Base-by-base conservation (phyloP, 2,797 vertebrate species). In the Peromyscus aztecus region DNA sequence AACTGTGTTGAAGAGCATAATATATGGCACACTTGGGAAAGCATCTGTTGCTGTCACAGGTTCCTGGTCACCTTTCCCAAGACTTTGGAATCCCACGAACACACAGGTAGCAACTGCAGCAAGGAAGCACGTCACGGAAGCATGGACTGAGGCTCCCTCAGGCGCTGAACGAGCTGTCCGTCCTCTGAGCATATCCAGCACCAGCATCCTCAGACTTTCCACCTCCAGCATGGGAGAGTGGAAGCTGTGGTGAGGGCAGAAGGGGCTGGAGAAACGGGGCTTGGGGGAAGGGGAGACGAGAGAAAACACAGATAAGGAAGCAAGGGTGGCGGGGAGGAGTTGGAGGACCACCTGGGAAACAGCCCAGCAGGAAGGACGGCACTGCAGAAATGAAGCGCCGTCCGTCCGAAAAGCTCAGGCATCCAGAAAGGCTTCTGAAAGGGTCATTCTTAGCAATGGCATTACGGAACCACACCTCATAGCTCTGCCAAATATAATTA, bases 401-500 rank as follows among this genome's bases (percentile, higher is more conserved):
- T 49, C 49, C 7, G 6, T 10, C 49, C 89, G 76, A 75, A 96
- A 95, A 93, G 93, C 88, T 95, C 80, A 87, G 95, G 77, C 90
- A 69, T 94, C 75, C 76, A 94, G 96, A 97, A 95, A 96, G 88
- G 93, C 89, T 94, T 94, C 86, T 94, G 92, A 91, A 93, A 90
- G 90, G 92, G 89, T 89, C 92, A 95, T 97, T 97, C 96, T 95
- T 78, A 80, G 94, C 92, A 94, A 94, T 95, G 97, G 77, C 95
- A 96, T 95, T 96, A 95, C 59, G 94, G 94, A 97, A 37, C 80
- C 86, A 89, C 86, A 95, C 83, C 82, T 97, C 19, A 7, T 91
- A 76, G 95, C 92, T 95, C 97, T 91, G 96, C 95, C 97, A 97
- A 96, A 89, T 93, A 37, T 95, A 96, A 98, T 94, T 93, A 96